Conservation (phyloP, 2,888 invertebrate genomes). For the Drosophila testacea region DNA sequence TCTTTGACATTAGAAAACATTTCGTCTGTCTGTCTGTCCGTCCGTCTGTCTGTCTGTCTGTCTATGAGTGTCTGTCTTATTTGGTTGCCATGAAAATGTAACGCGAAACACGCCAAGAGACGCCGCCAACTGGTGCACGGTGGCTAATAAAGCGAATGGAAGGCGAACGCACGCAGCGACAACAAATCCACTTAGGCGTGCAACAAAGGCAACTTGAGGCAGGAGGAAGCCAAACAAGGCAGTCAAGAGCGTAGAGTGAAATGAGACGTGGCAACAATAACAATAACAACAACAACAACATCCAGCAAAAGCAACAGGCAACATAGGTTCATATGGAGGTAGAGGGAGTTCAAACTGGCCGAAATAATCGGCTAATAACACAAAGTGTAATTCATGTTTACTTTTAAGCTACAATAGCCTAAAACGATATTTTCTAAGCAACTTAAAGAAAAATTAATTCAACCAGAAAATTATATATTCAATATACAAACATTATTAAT, state of each 20-base stretch:
- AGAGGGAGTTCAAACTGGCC: neutral
- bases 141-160: conserved; percentile 75
- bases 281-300: conserved; percentile 17
- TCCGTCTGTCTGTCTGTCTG: neutral
- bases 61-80: conserved; percentile 7
- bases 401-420: neutral
- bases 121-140: conserved; percentile 73
- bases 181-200: conserved; percentile 82
- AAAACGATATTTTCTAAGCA: neutral
- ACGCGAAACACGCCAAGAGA: conserved; percentile 59
- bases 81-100: conserved; percentile 52
- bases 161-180: conserved; percentile 58
- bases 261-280: conserved; percentile 50
- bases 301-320: conserved; percentile 15
- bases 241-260: conserved; percentile 52
- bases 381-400: conserved; percentile 5
- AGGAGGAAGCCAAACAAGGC: conserved; percentile 68
- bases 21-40: conserved; percentile 15
- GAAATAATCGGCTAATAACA: conserved; percentile 40
- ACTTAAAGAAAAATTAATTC: neutral
- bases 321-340: conserved; percentile 1
- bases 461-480: too few relatives aligned
- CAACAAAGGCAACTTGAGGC: conserved; percentile 31
- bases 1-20: conserved; percentile 75
- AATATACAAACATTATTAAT: too few relatives aligned